Percentiles rank a stretch among this genome's conserved stretches.
Evolutionary conservation across 2,888 invertebrate genomes (phyloP).

Genomic region (Heterodera filipjevi): DNA sequence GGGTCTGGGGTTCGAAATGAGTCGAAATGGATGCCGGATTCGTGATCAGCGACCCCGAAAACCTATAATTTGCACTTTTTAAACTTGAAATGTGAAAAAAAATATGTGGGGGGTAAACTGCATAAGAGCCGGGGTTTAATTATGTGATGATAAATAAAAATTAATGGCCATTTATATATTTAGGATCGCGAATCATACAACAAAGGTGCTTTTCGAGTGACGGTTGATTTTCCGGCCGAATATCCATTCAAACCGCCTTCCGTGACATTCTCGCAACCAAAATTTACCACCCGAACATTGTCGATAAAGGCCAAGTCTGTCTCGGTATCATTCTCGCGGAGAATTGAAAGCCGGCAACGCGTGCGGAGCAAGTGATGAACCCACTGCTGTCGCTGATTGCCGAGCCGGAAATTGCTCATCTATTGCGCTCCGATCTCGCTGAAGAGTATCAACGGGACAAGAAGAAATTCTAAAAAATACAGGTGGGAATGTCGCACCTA

Average conservation of each 20-base stretch:
- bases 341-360: constrained; percentile 99
- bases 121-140: too few relatives aligned
- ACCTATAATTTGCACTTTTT: too few relatives aligned
- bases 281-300: constrained; percentile 98
- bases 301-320: constrained; percentile 97
- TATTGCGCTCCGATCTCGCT: constrained; percentile 90
- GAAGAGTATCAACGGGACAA: constrained; percentile 94
- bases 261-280: constrained; percentile 97
- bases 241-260: constrained; percentile 99
- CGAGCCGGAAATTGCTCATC: constrained; percentile 98
- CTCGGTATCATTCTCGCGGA: constrained; percentile 90
- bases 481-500: constrained; percentile 19
- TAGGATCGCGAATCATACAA: constrained; percentile 96
- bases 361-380: constrained; percentile 98
- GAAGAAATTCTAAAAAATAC: constrained; percentile 97
- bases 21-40: too few relatives aligned
- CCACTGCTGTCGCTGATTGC: constrained; percentile 91
- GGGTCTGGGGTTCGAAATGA: too few relatives aligned
- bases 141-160: too few relatives aligned
- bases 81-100: too few relatives aligned
- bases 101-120: too few relatives aligned
- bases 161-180: too few relatives aligned
- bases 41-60: too few relatives aligned
- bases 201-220: constrained; percentile 96
- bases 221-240: constrained; percentile 97